A percentile compares a stretch with the other conserved stretches of the same genome.
These are phyloP conservation scores for Dicrurus megarhynchus DNA, from an alignment of 2,113 vertebrate species.

Conservation along the genomic window DNA sequence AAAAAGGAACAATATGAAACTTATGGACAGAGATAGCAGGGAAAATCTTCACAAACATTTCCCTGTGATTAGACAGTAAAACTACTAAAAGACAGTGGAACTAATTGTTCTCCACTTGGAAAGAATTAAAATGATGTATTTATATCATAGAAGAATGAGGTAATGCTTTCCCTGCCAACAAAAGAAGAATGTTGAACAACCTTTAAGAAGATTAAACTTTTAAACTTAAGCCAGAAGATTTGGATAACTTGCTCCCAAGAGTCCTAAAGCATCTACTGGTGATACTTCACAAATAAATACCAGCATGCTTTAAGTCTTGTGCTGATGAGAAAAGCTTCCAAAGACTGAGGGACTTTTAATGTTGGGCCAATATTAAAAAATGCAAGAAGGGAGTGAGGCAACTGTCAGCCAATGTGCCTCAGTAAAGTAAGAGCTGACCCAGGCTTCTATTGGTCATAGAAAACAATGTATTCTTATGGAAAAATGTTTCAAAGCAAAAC, in stretches of 20 bases:
- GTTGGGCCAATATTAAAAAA: not conserved
- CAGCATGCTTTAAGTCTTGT: not conserved
- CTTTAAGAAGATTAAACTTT: not conserved
- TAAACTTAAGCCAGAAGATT: not conserved
- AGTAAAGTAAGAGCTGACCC: not conserved
- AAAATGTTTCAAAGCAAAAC: not conserved
- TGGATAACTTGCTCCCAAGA: not conserved
- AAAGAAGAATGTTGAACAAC: not conserved
- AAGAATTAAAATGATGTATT: not conserved
- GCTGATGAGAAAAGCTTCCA: not conserved
- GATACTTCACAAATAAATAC: not conserved
- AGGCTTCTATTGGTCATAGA: not conserved
- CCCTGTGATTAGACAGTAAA: not conserved
- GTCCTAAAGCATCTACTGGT: not conserved
- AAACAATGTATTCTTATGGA: not conserved
- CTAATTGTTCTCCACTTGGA: not conserved
- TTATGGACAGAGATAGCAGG: not conserved
- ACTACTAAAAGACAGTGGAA: not conserved
- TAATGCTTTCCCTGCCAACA: not conserved
- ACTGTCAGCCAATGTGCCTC: not conserved
- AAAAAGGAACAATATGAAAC: not conserved
- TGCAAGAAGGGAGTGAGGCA: not conserved
- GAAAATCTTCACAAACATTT: not conserved
- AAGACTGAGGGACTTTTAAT: not conserved
- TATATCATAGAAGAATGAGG: constrained; percentile 5